Evolutionary conservation across 2,797 vertebrate genomes (phyloP).

Genomic region (Liparis tanakae): DNA sequence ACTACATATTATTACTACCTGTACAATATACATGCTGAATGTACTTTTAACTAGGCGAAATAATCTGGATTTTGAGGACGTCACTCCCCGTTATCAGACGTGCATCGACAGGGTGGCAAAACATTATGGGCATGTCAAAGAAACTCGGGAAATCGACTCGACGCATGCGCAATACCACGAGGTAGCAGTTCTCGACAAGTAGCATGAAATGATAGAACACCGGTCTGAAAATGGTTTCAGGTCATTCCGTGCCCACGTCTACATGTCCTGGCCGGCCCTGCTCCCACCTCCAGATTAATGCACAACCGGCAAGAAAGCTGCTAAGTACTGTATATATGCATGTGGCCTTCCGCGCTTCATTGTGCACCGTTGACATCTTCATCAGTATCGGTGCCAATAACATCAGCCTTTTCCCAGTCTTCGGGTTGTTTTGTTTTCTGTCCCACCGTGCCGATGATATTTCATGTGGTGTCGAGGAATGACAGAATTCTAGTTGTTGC

Average conservation of each 20-base stretch:
- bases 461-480: conserved; percentile 11
- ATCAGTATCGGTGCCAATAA: conserved; percentile 14
- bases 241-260: conserved; percentile 16
- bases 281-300: conserved; percentile 8
- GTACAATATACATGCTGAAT: too few relatives aligned
- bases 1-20: too few relatives aligned
- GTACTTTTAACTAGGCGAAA: too few relatives aligned
- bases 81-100: too few relatives aligned
- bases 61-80: too few relatives aligned
- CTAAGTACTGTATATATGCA: neutral
- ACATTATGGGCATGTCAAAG: too few relatives aligned
- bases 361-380: conserved; percentile 12
- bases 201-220: too few relatives aligned
- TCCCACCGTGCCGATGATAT: conserved; percentile 12
- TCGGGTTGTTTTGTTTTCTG: conserved; percentile 9
- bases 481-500: neutral
- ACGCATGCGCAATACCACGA: too few relatives aligned
- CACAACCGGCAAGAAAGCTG: neutral
- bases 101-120: too few relatives aligned
- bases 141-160: too few relatives aligned
- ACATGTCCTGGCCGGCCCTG: conserved; percentile 3
- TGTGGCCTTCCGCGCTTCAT: neutral
- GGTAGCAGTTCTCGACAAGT: too few relatives aligned
- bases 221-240: conserved; percentile 25
- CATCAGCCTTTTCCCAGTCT: neutral